phyloP scores from a whole-genome alignment of 2,113 vertebrate species.

The Bubalus kerabau region DNA sequence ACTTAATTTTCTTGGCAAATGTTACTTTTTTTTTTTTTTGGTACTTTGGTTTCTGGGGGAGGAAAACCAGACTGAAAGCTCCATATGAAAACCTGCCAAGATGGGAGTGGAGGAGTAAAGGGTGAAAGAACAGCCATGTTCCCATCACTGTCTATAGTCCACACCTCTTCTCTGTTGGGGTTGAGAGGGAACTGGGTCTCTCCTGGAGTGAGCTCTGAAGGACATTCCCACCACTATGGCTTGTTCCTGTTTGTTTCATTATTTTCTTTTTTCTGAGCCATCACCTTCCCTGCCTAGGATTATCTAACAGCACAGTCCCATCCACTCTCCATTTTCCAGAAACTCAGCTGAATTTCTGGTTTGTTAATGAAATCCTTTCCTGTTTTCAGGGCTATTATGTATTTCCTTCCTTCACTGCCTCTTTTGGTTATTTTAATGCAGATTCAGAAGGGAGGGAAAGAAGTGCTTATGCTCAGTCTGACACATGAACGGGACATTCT shows the following conservation, averaged over 20 bases:
- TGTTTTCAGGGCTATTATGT: not conserved
- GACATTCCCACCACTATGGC: not conserved
- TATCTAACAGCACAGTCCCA: not conserved
- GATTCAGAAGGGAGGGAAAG: not conserved
- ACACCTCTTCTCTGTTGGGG: not conserved
- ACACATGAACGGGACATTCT: not conserved
- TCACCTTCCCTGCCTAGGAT: not conserved
- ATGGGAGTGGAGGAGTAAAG: accelerated
- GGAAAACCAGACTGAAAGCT: not conserved
- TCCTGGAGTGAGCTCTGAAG: not conserved
- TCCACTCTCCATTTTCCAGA: not conserved
- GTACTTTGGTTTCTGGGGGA: not conserved
- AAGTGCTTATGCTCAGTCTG: not conserved
- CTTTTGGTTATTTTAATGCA: not conserved
- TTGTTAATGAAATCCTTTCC: not conserved
- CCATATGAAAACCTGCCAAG: not conserved
- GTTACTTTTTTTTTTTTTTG: not conserved
- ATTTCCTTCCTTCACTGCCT: not conserved
- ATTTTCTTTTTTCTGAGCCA: not conserved
- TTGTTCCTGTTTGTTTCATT: not conserved
- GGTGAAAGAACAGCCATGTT: not conserved
- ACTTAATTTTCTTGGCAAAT: not conserved
- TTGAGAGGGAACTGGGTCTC: too few species aligned
- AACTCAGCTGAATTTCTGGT: not conserved
- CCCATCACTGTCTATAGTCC: not conserved